These are phyloP conservation scores for Protophormia terraenovae DNA, from an alignment of 2,888 invertebrate species.

Conservation along the genomic window DNA sequence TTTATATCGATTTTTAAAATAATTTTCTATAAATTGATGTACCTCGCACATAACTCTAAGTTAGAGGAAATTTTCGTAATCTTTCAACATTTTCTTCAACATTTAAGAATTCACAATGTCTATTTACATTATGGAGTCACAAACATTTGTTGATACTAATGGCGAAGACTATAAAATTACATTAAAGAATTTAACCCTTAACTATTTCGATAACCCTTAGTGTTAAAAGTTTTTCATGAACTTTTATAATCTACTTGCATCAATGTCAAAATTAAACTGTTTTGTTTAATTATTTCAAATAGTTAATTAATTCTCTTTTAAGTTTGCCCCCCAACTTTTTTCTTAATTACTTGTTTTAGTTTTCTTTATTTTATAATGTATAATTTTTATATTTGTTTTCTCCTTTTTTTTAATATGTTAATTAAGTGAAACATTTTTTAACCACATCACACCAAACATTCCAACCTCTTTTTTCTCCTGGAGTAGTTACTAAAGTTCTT, in stretches of 20 bases:
- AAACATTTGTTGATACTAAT: no score
- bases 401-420: conserved; percentile 56
- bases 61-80: no score
- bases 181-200: no score
- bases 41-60: no score
- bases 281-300: conserved; percentile 27
- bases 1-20: no score
- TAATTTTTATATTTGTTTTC: background rate
- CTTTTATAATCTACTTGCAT: background rate
- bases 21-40: no score
- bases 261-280: background rate
- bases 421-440: conserved; percentile 56
- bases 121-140: no score
- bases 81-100: no score
- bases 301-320: background rate
- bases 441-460: conserved; percentile 29
- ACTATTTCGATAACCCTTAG: background rate
- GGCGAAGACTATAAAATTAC: no score
- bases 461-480: background rate
- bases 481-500: background rate
- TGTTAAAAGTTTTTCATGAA: background rate
- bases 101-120: no score
- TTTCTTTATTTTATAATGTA: background rate
- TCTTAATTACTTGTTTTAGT: conserved; percentile 1
- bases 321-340: background rate